These are phyloP conservation scores for Halcyon senegalensis DNA, from an alignment of 2,113 vertebrate species.

Conservation along the genomic window DNA sequence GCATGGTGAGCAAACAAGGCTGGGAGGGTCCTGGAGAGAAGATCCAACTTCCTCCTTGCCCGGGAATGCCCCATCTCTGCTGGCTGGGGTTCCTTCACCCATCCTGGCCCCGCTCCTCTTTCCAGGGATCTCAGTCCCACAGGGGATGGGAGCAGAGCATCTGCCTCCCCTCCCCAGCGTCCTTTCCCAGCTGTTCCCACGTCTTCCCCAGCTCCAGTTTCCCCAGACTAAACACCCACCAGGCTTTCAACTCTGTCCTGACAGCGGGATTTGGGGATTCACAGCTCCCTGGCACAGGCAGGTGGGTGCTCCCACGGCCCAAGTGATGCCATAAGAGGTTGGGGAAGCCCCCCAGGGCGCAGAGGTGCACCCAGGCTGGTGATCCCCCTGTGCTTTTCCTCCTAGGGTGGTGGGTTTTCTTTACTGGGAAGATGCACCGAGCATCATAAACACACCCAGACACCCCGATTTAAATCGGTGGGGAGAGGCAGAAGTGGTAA, in stretches of 20 bases:
- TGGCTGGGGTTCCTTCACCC: not conserved
- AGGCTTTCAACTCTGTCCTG: not conserved
- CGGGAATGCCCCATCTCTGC: fast-evolving
- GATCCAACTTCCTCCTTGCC: not conserved
- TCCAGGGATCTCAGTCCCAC: fast-evolving
- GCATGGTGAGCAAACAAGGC: not conserved
- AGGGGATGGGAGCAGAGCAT: not conserved
- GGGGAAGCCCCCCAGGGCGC: not conserved
- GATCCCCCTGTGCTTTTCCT: not conserved
- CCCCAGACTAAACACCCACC: not conserved
- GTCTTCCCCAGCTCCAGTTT: not conserved
- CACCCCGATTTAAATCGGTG: fast-evolving
- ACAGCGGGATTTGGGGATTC: not conserved
- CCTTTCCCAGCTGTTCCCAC: not conserved
- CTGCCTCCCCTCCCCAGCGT: fast-evolving
- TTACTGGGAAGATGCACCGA: not conserved
- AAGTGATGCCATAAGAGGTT: fast-evolving
- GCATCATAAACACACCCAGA: fast-evolving
- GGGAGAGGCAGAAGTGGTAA: fast-evolving
- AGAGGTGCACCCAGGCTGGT: not conserved
- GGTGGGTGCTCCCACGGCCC: fast-evolving
- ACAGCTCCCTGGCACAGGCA: fast-evolving
- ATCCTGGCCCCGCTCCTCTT: fast-evolving
- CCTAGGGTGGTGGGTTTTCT: not conserved
- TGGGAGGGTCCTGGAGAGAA: not conserved